A percentile compares a stretch with the other conserved stretches of the same genome.
phyloP scores from a whole-genome alignment of 2,797 vertebrate genomes.

The Micropoecilia bifurca region DNA sequence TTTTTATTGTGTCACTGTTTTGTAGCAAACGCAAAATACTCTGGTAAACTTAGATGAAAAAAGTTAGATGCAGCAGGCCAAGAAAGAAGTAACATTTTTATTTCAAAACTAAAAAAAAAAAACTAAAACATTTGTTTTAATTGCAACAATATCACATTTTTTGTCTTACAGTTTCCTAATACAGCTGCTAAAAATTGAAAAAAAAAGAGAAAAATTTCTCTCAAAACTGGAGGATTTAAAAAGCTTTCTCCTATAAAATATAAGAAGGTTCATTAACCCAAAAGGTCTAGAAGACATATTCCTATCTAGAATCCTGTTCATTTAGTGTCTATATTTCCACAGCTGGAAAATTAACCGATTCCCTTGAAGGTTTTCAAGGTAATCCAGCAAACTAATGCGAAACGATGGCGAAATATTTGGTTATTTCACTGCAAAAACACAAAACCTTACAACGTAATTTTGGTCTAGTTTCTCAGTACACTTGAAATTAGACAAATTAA shows the following conservation, averaged over 20 bases:
- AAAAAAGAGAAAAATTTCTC: background rate
- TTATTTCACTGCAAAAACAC: background rate
- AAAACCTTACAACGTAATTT: no score
- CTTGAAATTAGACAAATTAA: no score
- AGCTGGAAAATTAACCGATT: background rate
- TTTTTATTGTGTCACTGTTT: background rate
- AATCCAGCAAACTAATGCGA: background rate
- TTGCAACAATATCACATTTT: background rate
- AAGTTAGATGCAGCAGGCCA: background rate
- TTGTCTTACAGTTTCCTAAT: background rate
- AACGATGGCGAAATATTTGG: background rate
- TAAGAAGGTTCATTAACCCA: background rate
- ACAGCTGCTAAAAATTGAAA: background rate
- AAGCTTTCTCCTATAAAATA: background rate
- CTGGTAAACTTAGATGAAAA: background rate
- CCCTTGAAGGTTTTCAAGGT: background rate
- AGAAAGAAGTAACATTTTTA: background rate
- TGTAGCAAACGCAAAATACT: background rate
- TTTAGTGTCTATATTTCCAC: background rate
- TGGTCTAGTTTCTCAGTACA: no score
- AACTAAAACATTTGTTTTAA: background rate
- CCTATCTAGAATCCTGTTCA: background rate
- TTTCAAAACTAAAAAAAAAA: background rate
- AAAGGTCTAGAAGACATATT: background rate
- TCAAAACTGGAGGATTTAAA: background rate